A percentile compares a stretch with the other conserved stretches of the same genome.
Conservation (phyloP, 2,797 vertebrate genomes). For the Lepilemur septentrionalis region DNA sequence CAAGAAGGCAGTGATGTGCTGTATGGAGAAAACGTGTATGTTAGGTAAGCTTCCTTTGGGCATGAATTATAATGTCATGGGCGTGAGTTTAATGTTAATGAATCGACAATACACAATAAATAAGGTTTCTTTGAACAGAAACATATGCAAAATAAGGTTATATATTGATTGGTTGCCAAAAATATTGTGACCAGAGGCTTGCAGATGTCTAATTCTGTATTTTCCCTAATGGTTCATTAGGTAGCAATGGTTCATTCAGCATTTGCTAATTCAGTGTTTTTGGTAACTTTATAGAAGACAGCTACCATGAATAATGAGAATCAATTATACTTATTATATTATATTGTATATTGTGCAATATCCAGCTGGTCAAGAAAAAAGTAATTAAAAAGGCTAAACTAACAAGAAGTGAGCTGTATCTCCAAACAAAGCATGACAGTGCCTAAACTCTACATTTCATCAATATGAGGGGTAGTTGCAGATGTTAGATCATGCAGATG, state of each 20-base stretch:
- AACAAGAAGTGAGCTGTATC: background rate
- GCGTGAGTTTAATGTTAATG: background rate
- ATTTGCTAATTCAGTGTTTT: background rate
- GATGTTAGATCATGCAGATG: background rate
- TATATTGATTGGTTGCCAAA: background rate
- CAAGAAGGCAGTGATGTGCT: background rate
- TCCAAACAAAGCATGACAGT: background rate
- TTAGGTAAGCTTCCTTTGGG: background rate
- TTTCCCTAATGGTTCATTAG: background rate
- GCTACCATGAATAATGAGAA: background rate
- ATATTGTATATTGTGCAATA: background rate
- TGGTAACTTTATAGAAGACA: background rate
- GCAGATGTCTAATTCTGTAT: background rate
- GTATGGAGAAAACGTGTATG: background rate
- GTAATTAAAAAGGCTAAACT: background rate
- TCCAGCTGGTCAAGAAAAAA: constrained; percentile 19
- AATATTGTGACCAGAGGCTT: background rate
- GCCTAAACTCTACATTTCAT: background rate
- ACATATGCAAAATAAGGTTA: background rate
- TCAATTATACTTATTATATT: background rate
- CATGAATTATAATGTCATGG: background rate
- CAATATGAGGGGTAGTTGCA: background rate
- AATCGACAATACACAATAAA: background rate
- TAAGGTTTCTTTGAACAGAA: background rate
- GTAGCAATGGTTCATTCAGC: background rate